Conservation (phyloP, 2,113 vertebrate species). For the Sciurus niger region DNA sequence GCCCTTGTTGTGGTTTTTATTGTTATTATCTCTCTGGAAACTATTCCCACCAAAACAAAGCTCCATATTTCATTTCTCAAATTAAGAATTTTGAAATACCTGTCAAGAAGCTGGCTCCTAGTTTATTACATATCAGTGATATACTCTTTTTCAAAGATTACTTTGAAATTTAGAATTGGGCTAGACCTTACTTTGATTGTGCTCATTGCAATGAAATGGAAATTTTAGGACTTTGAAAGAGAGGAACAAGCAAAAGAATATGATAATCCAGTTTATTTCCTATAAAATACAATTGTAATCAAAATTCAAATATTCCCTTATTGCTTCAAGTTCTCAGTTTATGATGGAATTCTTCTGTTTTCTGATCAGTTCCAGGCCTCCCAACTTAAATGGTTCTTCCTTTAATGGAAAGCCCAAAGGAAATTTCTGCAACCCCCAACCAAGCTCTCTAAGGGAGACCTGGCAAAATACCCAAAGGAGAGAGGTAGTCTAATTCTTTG, state of each 20-base stretch:
- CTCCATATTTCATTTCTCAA: conserved; percentile 4
- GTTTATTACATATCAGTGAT: not conserved
- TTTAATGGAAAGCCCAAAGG: not conserved
- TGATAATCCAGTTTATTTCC: not conserved
- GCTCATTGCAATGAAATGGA: not conserved
- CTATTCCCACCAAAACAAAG: not conserved
- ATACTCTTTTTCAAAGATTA: not conserved
- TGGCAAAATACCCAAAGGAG: not conserved
- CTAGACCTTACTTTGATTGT: conserved; percentile 9
- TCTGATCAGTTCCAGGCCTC: not conserved
- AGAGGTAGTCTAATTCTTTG: not conserved
- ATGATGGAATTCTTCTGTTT: not conserved
- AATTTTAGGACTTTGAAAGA: not conserved
- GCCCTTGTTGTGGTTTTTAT: not conserved
- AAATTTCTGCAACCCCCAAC: not conserved
- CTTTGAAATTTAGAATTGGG: conserved; percentile 12
- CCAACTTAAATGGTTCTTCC: not conserved
- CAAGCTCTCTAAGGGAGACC: not conserved
- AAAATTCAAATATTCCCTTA: not conserved
- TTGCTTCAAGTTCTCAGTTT: not conserved
- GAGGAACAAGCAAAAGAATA: not conserved
- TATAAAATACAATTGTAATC: not conserved
- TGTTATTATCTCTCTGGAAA: not conserved
- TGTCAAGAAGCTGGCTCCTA: not conserved
- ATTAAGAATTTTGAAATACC: conserved; percentile 17